These are phyloP conservation scores for Coenobita brevimanus DNA, from an alignment of 1,140 invertebrate species.

Conservation along the genomic window DNA sequence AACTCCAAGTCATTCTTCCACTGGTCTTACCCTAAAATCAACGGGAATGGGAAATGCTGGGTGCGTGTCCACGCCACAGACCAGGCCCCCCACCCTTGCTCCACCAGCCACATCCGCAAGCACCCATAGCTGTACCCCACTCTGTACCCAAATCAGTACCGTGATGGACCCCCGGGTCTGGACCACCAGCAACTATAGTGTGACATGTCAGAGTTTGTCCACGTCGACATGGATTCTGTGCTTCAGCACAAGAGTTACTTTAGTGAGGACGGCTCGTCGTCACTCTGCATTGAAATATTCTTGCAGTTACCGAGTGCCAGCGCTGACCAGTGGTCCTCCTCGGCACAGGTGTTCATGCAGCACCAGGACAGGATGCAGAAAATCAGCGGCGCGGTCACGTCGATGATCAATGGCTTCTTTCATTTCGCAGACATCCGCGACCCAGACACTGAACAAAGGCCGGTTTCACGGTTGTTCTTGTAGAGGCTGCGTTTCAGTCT, in stretches of 20 bases:
- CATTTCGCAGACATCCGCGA: constrained; percentile 1
- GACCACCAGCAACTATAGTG: not conserved
- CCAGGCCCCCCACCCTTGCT: not conserved
- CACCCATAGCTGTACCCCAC: not conserved
- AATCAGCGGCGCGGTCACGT: not conserved
- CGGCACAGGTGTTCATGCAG: not conserved
- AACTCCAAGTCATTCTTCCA: not conserved
- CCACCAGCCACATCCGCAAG: constrained; percentile 35
- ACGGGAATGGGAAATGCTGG: not conserved
- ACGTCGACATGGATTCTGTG: not conserved
- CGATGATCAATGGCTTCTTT: constrained; percentile 1
- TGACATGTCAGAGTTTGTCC: constrained; percentile 8
- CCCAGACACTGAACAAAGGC: not conserved
- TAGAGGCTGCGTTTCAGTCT: not conserved
- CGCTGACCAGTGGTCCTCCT: not conserved
- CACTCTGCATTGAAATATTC: not conserved
- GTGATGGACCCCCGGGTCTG: not conserved
- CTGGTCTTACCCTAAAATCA: constrained; percentile 7
- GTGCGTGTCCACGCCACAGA: not conserved
- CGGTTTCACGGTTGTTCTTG: constrained; percentile 8
- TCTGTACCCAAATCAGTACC: constrained; percentile 3
- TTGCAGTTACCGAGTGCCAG: not conserved
- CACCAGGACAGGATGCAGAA: not conserved
- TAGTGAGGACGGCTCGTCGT: not conserved
- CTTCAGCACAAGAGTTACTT: not conserved